Conservation (phyloP, 1,140 invertebrate species). For the Leptopilina boulardi region DNA sequence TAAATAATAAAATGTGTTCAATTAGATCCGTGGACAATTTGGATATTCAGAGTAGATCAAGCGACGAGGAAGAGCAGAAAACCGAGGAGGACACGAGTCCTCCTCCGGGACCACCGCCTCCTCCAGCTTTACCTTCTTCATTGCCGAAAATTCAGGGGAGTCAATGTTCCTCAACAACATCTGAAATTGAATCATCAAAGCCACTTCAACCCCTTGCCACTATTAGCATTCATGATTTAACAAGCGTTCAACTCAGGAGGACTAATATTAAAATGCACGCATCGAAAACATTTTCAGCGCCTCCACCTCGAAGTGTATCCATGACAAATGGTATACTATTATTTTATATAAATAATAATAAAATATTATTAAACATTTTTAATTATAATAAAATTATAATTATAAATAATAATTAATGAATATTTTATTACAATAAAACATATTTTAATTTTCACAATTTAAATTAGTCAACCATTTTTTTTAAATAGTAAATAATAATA, state of each 20-base stretch:
- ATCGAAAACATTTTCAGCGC: conserved; percentile 86
- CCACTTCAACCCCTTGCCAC: conserved; percentile 85
- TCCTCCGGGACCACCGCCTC: conserved; percentile 72
- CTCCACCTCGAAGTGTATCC: conserved; percentile 83
- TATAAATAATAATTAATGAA: too few species aligned
- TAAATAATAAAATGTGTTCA: background rate
- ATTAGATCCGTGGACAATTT: conserved; percentile 73
- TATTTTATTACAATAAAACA: too few species aligned
- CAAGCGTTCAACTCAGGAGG: conserved; percentile 86
- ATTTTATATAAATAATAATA: conserved; percentile 6
- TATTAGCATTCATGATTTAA: conserved; percentile 90
- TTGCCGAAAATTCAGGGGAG: conserved; percentile 37
- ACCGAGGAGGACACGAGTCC: conserved; percentile 55
- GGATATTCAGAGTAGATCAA: conserved; percentile 67
- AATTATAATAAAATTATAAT: too few species aligned
- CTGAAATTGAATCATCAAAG: conserved; percentile 71
- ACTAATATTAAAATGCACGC: conserved; percentile 84
- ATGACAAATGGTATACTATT: conserved; percentile 76
- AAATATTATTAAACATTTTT: too few species aligned
- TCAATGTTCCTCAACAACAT: conserved; percentile 48
- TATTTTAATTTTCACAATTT: too few species aligned
- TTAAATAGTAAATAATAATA: too few species aligned
- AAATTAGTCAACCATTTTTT: too few species aligned
- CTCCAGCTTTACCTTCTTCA: conserved; percentile 77
- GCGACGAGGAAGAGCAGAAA: conserved; percentile 52